phyloP scores from a whole-genome alignment of 2,113 vertebrate species.

The Cololabis saira region DNA sequence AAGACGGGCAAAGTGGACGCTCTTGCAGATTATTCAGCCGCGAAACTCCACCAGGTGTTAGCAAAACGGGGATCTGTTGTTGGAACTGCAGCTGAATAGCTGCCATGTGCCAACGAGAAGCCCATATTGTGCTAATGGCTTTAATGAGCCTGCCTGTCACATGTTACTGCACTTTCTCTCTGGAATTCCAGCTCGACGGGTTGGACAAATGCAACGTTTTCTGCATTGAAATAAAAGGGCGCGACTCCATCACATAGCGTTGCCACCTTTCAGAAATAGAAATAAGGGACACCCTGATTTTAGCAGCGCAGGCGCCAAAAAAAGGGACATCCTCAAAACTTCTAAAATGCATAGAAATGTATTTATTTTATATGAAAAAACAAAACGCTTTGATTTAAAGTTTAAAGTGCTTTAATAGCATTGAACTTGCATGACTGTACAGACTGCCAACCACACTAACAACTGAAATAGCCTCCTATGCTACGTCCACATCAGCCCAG shows the following conservation, averaged over 20 bases:
- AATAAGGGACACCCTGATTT: too few relatives aligned
- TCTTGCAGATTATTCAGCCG: conserved; percentile 46
- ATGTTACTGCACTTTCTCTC: conserved; percentile 14
- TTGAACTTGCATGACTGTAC: too few relatives aligned
- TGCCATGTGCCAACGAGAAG: conserved; percentile 38
- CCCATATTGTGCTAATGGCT: conserved; percentile 32
- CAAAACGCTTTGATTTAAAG: too few relatives aligned
- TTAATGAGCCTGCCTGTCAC: conserved; percentile 58
- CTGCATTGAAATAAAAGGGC: conserved; percentile 30
- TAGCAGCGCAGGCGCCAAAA: too few relatives aligned
- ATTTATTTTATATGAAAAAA: too few relatives aligned
- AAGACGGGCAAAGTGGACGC: conserved; percentile 44
- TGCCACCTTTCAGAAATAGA: conserved; percentile 45
- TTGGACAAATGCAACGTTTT: conserved; percentile 26
- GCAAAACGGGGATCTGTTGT: conserved; percentile 18
- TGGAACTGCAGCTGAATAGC: conserved; percentile 36
- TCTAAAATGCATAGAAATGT: too few relatives aligned
- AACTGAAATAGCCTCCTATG: too few relatives aligned
- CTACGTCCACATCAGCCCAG: too few relatives aligned
- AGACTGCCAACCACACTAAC: too few relatives aligned
- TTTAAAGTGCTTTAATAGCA: too few relatives aligned
- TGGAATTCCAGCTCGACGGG: conserved; percentile 10
- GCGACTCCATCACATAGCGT: conserved; percentile 2
- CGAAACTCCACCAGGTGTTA: conserved; percentile 60
- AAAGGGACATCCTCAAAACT: too few relatives aligned